Evolutionary conservation across 2,888 invertebrate genomes (phyloP).

Genomic region (Caenorhabditis sp.): DNA sequence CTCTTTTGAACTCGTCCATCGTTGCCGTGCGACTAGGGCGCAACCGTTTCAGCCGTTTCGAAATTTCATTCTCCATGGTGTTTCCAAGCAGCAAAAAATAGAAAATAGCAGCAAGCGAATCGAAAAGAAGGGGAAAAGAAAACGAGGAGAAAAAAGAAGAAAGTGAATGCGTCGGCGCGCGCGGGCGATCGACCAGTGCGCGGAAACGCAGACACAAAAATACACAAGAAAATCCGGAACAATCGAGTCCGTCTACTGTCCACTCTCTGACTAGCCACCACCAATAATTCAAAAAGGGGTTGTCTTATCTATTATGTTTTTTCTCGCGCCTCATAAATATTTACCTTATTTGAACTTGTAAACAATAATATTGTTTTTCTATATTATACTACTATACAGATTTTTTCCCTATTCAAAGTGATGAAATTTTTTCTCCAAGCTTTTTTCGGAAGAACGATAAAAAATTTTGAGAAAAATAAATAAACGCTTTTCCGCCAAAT

Average conservation of each 20-base stretch:
- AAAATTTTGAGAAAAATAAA: too few relatives aligned
- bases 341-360: neutral
- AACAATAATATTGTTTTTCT: neutral
- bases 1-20: neutral
- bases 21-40: neutral
- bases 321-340: neutral
- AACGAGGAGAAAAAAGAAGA: constrained; percentile 1
- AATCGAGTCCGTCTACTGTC: neutral
- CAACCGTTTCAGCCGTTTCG: neutral
- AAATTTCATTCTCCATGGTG: neutral
- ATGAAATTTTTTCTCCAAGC: too few relatives aligned
- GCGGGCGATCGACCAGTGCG: neutral
- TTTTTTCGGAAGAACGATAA: too few relatives aligned
- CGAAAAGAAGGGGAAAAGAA: neutral
- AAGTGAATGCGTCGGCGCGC: constrained; percentile 1
- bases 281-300: neutral
- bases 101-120: constrained; percentile 1
- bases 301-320: neutral
- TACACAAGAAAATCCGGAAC: neutral
- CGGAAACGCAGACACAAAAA: constrained; percentile 1
- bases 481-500: too few relatives aligned
- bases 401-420: too few relatives aligned
- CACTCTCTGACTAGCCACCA: neutral
- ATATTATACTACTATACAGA: too few relatives aligned
- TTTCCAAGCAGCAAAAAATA: neutral